These are phyloP conservation scores for Antitype chi DNA, from an alignment of 2,888 invertebrate species.

Conservation along the genomic window DNA sequence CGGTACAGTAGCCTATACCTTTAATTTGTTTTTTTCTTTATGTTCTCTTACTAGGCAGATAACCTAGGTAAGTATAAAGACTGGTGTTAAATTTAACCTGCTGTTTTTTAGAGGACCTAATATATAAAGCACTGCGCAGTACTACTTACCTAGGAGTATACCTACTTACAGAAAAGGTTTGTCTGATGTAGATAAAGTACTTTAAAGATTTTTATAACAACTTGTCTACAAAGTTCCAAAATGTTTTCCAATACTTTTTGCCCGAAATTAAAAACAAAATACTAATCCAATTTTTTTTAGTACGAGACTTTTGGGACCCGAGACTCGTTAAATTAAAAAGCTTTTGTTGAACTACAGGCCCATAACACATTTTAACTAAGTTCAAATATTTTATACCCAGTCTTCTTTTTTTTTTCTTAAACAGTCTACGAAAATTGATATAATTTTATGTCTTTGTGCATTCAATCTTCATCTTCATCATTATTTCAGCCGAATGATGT, in stretches of 20 bases:
- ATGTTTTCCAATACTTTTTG: constrained; percentile 34
- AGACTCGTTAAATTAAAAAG: constrained; percentile 28
- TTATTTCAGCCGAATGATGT: too few relatives aligned
- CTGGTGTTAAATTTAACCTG: too few relatives aligned
- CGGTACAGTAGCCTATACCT: too few relatives aligned
- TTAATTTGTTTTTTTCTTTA: too few relatives aligned
- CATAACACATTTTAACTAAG: background rate
- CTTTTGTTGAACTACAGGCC: constrained; percentile 17
- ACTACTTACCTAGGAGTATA: too few relatives aligned
- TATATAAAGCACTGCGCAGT: too few relatives aligned
- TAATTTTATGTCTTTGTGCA: background rate
- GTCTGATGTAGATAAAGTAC: background rate
- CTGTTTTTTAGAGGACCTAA: too few relatives aligned
- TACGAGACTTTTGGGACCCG: background rate
- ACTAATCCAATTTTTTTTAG: background rate
- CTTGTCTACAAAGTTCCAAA: constrained; percentile 19
- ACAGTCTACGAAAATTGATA: background rate
- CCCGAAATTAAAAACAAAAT: constrained; percentile 26
- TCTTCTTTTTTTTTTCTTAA: background rate
- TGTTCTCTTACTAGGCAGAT: too few relatives aligned
- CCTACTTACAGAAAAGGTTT: background rate
- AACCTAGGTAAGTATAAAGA: too few relatives aligned
- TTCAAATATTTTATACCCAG: background rate
- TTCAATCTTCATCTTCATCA: background rate
- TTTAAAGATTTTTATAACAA: background rate